These are phyloP conservation scores for Corvus moneduloides DNA, from an alignment of 2,113 vertebrate genomes.

Conservation along the genomic window DNA sequence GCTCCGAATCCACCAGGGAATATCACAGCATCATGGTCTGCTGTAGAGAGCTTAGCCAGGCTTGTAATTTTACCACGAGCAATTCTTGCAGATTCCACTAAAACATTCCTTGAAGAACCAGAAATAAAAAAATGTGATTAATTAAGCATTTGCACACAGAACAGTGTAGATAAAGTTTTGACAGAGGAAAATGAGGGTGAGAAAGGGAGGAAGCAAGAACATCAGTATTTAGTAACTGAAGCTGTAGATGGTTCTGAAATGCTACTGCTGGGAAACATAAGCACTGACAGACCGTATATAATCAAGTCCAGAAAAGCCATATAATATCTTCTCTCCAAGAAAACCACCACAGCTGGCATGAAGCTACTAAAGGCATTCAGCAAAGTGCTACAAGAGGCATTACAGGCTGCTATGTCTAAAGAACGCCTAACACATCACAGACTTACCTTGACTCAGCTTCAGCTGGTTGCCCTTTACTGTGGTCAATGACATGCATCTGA, in stretches of 20 bases:
- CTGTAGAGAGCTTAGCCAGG: constrained; percentile 76
- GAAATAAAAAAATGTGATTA: background rate
- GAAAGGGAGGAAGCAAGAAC: background rate
- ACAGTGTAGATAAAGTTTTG: background rate
- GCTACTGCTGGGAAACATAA: background rate
- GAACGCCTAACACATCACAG: background rate
- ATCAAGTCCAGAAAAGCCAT: background rate
- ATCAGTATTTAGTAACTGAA: background rate
- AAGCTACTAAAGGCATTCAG: background rate
- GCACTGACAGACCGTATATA: background rate
- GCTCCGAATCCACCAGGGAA: constrained; percentile 94
- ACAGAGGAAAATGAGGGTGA: background rate
- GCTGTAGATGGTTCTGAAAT: background rate
- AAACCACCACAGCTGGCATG: background rate
- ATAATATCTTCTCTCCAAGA: background rate
- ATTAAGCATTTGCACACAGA: background rate
- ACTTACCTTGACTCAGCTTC: constrained; percentile 76
- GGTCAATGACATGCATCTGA: constrained; percentile 94
- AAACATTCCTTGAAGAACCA: constrained; percentile 78
- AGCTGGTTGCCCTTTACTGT: constrained; percentile 86
- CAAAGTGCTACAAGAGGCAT: background rate
- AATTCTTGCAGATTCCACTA: constrained; percentile 91
- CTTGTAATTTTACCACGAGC: constrained; percentile 87
- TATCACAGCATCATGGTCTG: constrained; percentile 85
- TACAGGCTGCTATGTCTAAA: background rate